phyloP scores from a whole-genome alignment of 2,797 vertebrate genomes.

The Emys orbicularis region DNA sequence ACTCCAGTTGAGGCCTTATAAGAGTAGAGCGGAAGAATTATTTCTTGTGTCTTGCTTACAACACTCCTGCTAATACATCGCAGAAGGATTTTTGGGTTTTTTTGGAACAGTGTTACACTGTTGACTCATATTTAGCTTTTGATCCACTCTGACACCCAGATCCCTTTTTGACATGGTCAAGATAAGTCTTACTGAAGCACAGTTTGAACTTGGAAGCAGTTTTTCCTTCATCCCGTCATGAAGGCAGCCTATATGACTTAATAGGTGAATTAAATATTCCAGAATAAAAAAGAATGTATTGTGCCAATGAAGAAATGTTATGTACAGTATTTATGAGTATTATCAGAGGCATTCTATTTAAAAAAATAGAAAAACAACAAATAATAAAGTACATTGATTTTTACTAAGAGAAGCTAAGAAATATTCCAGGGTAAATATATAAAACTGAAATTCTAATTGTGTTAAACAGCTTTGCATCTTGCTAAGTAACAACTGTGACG shows the following conservation, averaged over 20 bases:
- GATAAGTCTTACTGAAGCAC: background rate
- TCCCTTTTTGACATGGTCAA: background rate
- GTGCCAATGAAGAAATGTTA: background rate
- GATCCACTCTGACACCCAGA: fast-evolving
- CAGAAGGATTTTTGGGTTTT: too few relatives aligned
- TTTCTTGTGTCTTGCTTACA: too few relatives aligned
- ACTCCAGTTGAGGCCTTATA: too few relatives aligned
- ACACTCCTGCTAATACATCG: too few relatives aligned
- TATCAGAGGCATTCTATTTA: background rate
- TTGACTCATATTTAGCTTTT: too few relatives aligned
- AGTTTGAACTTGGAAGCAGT: constrained; percentile 32
- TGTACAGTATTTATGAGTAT: background rate
- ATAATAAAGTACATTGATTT: background rate
- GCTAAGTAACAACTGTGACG: too few relatives aligned
- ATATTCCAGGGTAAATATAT: too few relatives aligned
- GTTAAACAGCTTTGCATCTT: background rate
- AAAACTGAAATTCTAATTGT: background rate
- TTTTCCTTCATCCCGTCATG: constrained; percentile 42
- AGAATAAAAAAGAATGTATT: background rate
- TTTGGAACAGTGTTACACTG: too few relatives aligned
- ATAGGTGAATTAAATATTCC: background rate
- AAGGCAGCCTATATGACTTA: background rate
- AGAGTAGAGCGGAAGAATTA: too few relatives aligned
- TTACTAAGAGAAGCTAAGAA: background rate
- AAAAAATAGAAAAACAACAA: background rate